Evolutionary conservation across 1,140 invertebrate species (phyloP).

Genomic region (Drosophila pseudoobscura): DNA sequence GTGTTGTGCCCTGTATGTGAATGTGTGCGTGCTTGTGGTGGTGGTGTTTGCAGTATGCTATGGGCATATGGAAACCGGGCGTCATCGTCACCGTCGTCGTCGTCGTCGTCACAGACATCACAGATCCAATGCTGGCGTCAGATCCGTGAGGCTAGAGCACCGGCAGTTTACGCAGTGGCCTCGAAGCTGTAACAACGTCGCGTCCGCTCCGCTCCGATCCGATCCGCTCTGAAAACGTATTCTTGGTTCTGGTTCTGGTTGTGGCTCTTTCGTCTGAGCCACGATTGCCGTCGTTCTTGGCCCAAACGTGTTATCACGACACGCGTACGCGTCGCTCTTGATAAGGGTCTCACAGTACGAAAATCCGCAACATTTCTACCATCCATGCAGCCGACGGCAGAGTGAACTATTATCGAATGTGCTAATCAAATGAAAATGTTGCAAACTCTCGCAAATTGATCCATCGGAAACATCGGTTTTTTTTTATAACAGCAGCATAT

Average conservation of each 20-base stretch:
- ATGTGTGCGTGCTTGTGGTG: slow-evolving; percentile 17
- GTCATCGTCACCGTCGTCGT: slow-evolving; percentile 16
- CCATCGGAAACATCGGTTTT: slow-evolving; percentile 29
- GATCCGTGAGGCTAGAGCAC: slow-evolving; percentile 58
- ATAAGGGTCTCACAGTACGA: slow-evolving; percentile 16
- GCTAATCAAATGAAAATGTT: slow-evolving; percentile 62
- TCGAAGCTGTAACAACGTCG: slow-evolving; percentile 80
- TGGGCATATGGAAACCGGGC: slow-evolving; percentile 50
- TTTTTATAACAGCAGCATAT: slow-evolving; percentile 34
- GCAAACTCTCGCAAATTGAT: slow-evolving; percentile 47
- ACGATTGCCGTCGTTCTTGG: slow-evolving; percentile 22
- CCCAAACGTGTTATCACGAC: slow-evolving; percentile 33
- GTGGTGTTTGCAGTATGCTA: slow-evolving; percentile 46
- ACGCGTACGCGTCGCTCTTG: slow-evolving; percentile 29
- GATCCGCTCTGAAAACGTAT: background rate
- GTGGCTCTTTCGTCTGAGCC: background rate
- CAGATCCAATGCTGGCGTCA: slow-evolving; percentile 49
- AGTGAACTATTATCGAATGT: slow-evolving; percentile 61
- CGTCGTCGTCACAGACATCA: slow-evolving; percentile 34
- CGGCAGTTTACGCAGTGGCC: slow-evolving; percentile 75
- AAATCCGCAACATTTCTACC: too few species aligned
- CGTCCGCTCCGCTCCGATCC: slow-evolving; percentile 37
- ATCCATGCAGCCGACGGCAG: slow-evolving; percentile 20
- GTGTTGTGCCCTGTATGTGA: slow-evolving; percentile 8
- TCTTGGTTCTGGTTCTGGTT: too few species aligned